These are phyloP conservation scores for Hydra vulgaris DNA, from an alignment of 30 jellyfish, hydroid and myxozoan genomes.

Conservation along the genomic window DNA sequence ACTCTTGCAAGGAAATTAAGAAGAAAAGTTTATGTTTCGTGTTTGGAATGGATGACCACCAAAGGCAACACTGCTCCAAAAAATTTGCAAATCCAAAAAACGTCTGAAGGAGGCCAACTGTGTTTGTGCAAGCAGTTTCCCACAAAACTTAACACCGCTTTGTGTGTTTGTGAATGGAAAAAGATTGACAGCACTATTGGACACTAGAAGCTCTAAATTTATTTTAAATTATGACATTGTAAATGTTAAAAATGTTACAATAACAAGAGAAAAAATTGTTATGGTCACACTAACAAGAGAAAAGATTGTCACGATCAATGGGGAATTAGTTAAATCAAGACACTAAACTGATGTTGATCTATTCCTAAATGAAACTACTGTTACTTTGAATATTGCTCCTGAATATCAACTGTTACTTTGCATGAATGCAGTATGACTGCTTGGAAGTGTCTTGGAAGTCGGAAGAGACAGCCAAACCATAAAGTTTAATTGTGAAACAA, in stretches of 20 bases:
- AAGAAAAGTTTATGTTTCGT: neutral
- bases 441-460: neutral
- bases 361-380: neutral
- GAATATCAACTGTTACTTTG: neutral
- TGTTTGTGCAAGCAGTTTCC: neutral
- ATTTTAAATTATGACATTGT: neutral
- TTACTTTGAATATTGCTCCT: neutral
- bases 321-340: neutral
- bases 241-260: neutral
- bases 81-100: neutral
- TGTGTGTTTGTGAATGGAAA: neutral
- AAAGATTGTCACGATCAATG: neutral
- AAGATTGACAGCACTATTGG: neutral
- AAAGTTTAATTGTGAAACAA: neutral
- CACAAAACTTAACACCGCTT: neutral
- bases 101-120: neutral
- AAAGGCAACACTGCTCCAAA: neutral
- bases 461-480: neutral
- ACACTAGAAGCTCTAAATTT: neutral
- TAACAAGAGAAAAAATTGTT: neutral
- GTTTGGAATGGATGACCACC: neutral
- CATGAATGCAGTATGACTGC: neutral
- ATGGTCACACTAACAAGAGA: neutral
- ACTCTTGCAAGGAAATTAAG: neutral
- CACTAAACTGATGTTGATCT: neutral